Base-by-base conservation (phyloP, 1,140 invertebrate genomes). In the Tenebrio molitor region DNA sequence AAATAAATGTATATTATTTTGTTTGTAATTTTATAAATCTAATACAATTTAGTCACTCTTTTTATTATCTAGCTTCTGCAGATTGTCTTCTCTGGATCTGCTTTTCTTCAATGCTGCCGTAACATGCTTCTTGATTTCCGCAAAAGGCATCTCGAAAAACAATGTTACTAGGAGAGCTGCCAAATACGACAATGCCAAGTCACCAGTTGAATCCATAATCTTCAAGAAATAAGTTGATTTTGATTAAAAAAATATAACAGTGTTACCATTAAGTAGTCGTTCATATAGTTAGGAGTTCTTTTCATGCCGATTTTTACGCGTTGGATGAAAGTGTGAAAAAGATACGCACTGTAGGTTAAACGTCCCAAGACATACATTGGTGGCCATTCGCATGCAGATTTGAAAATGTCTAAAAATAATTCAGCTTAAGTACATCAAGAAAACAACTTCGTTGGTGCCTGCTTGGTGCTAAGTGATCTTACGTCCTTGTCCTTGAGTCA, bases 401-500 rank as follows among this genome's bases (percentile, higher is more conserved):
- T 71, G 0, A 53, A 65, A 50, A 79, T 71, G 71, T 76, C 77
- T 78, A 50, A 50, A 50, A 46, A 21, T 21, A 21, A n/a, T n/a
- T n/a, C n/a, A n/a, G n/a, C n/a, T n/a, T n/a, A n/a, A n/a, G n/a
- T n/a, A n/a, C n/a, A n/a, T n/a, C n/a, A n/a, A n/a, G n/a, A n/a
- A n/a, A n/a, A n/a, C n/a, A n/a, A n/a, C n/a, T n/a, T n/a, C n/a
- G n/a, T n/a, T n/a, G n/a, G n/a, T n/a, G n/a, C n/a, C n/a, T n/a
- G n/a, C n/a, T n/a, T n/a, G n/a, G n/a, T n/a, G n/a, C n/a, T n/a
- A n/a, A n/a, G n/a, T n/a, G n/a, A n/a, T n/a, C 77, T 77, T 76
- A 80, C 79, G 72, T 44, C 79, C 79, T 23, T 79, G 66, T 71
- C 75, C 74, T n/a, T 70, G 64, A 6, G 72, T 76, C 19, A 78